phyloP scores from a whole-genome alignment of 1,140 invertebrate species.

The Drosophila funebris region DNA sequence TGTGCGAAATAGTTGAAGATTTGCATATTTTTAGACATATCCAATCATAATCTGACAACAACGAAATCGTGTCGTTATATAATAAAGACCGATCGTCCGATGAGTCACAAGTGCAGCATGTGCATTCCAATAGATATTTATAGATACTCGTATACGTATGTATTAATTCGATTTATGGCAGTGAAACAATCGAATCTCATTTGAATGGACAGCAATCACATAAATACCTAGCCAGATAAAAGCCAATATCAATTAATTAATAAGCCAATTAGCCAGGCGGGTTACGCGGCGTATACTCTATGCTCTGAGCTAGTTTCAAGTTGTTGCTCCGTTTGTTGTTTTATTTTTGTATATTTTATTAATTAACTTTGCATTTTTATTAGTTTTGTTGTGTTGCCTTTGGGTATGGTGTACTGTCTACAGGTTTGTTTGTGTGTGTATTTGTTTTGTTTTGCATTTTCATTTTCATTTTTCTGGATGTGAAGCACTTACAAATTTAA shows the following conservation, averaged over 20 bases:
- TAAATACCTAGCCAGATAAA: conserved; percentile 38
- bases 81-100: background rate
- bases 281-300: conserved; percentile 60
- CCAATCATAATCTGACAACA: conserved; percentile 25
- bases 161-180: conserved; percentile 25
- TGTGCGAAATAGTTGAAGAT: conserved; percentile 56
- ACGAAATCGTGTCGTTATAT: conserved; percentile 31
- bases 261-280: conserved; percentile 51
- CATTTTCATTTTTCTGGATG: conserved; percentile 48
- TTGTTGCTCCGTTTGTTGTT: background rate
- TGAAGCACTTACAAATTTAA: conserved; percentile 73
- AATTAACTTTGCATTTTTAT: conserved; percentile 80
- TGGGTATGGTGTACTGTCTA: conserved; percentile 26
- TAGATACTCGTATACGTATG: background rate
- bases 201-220: conserved; percentile 48
- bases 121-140: conserved; percentile 18
- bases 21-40: conserved; percentile 39
- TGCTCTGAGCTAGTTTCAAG: conserved; percentile 16
- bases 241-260: conserved; percentile 68
- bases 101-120: conserved; percentile 19
- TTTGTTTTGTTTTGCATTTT: conserved; percentile 44
- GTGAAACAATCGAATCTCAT: conserved; percentile 34
- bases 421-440: conserved; percentile 19
- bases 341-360: conserved; percentile 43
- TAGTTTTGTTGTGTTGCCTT: conserved; percentile 36